phyloP scores from a whole-genome alignment of 37 sponge, comb jelly and placozoan genomes.

The Amphimedon queenslandica region DNA sequence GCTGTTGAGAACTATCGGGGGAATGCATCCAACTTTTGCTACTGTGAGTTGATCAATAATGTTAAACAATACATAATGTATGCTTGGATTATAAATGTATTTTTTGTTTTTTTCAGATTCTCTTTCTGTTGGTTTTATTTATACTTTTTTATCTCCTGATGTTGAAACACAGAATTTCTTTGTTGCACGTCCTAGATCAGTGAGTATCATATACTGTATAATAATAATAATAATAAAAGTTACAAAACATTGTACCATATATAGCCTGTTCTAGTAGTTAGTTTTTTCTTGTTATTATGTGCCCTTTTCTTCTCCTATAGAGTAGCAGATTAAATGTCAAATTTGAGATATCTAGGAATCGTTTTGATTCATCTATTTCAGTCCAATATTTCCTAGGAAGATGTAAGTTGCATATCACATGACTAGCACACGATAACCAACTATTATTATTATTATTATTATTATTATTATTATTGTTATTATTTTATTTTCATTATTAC shows the following conservation, averaged over 20 bases:
- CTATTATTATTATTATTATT: too few species aligned
- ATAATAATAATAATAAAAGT: too few species aligned
- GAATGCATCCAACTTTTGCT: slow-evolving; percentile 55
- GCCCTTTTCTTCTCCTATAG: slow-evolving; percentile 3
- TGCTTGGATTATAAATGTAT: not conserved
- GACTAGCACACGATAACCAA: not conserved
- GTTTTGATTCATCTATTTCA: not conserved
- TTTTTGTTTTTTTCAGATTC: slow-evolving; percentile 7
- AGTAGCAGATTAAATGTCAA: slow-evolving; percentile 20
- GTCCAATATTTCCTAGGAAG: slow-evolving; percentile 46
- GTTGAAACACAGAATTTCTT: slow-evolving; percentile 14
- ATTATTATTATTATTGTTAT: too few species aligned
- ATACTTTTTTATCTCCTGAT: slow-evolving; percentile 9
- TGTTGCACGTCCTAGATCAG: slow-evolving; percentile 6
- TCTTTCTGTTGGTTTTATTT: slow-evolving; percentile 30
- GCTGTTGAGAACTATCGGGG: slow-evolving; percentile 6
- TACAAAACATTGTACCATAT: too few species aligned
- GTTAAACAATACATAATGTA: not conserved
- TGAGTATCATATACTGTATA: too few species aligned
- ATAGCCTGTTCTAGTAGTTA: not conserved
- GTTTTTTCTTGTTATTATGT: not conserved
- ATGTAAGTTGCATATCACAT: slow-evolving; percentile 17
- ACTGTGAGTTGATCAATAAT: slow-evolving; percentile 47
- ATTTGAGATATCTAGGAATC: slow-evolving; percentile 28
- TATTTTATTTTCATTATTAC: slow-evolving; percentile 1